phyloP scores from a whole-genome alignment of 1,140 invertebrate genomes.

The Drosophila albomicans region DNA sequence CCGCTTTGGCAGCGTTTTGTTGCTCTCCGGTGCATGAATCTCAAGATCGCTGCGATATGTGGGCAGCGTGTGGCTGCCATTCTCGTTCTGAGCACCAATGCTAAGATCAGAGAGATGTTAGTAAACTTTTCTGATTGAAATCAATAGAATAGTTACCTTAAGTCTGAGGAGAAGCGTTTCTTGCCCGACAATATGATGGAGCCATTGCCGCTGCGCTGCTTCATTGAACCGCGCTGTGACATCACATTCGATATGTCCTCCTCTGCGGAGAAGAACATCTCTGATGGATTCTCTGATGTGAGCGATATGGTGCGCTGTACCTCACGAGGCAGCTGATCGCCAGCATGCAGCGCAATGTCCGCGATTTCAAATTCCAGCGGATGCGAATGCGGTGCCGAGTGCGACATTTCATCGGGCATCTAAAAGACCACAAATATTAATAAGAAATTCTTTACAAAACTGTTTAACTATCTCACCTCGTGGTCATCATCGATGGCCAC shows the following conservation, averaged over 20 bases:
- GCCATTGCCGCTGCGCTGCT: constrained; percentile 73
- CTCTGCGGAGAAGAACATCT: constrained; percentile 95
- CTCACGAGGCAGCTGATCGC: constrained; percentile 84
- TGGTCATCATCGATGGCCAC: constrained; percentile 70
- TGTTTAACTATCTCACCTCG: constrained; percentile 47
- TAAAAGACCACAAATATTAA: constrained; percentile 15
- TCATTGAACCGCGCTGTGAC: constrained; percentile 80
- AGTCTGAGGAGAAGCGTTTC: constrained; percentile 86
- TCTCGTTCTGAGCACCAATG: constrained; percentile 79
- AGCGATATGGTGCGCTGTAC: constrained; percentile 94
- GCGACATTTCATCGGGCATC: constrained; percentile 86
- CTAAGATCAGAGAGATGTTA: constrained; percentile 25
- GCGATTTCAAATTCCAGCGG: constrained; percentile 83
- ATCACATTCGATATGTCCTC: constrained; percentile 89
- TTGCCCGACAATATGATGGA: constrained; percentile 84
- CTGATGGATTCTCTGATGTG: constrained; percentile 95
- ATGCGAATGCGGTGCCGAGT: constrained; percentile 85
- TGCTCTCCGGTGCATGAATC: constrained; percentile 86
- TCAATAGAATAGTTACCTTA: constrained; percentile 66
- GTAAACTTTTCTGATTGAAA: too few relatives aligned
- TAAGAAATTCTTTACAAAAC: not conserved
- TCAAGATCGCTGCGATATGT: constrained; percentile 87
- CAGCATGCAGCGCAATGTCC: constrained; percentile 68
- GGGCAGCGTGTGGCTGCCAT: constrained; percentile 83
- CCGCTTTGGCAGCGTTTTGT: constrained; percentile 80